These are phyloP conservation scores for Melitaea athalia DNA, from an alignment of 2,888 invertebrate species.

Conservation along the genomic window DNA sequence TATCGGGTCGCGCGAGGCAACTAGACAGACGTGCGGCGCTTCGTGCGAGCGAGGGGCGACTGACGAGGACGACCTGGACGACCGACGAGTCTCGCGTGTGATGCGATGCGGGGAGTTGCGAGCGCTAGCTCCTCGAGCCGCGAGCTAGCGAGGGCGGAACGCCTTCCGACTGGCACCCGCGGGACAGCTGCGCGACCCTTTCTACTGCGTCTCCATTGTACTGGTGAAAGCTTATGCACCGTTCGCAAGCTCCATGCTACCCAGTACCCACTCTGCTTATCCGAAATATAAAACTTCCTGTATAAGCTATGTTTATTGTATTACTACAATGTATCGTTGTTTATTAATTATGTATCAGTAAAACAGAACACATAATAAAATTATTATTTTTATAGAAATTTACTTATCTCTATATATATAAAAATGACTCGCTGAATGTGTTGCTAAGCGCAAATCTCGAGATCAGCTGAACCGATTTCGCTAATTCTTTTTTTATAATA, in stretches of 20 bases:
- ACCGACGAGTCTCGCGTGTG: constrained; percentile 63
- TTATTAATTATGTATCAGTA: background rate
- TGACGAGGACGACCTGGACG: no score
- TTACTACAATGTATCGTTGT: background rate
- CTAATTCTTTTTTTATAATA: no score
- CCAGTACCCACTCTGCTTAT: background rate
- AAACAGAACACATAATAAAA: no score
- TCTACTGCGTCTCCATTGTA: constrained; percentile 64
- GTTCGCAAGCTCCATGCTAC: constrained; percentile 13
- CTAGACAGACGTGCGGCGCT: constrained; percentile 64
- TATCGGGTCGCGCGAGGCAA: constrained; percentile 59
- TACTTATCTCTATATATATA: no score
- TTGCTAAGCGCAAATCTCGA: no score
- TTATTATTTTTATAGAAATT: no score
- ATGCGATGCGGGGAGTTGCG: constrained; percentile 59
- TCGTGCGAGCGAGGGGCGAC: constrained; percentile 73
- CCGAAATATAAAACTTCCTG: background rate
- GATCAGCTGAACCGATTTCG: no score
- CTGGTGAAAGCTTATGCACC: constrained; percentile 66
- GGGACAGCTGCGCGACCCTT: constrained; percentile 80
- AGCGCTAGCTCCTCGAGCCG: constrained; percentile 57
- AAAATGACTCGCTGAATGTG: no score
- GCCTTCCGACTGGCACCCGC: constrained; percentile 55
- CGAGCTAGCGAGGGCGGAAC: constrained; percentile 52
- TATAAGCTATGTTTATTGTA: background rate